Conservation (phyloP, 2,113 vertebrate genomes). For the Thunnus thynnus region DNA sequence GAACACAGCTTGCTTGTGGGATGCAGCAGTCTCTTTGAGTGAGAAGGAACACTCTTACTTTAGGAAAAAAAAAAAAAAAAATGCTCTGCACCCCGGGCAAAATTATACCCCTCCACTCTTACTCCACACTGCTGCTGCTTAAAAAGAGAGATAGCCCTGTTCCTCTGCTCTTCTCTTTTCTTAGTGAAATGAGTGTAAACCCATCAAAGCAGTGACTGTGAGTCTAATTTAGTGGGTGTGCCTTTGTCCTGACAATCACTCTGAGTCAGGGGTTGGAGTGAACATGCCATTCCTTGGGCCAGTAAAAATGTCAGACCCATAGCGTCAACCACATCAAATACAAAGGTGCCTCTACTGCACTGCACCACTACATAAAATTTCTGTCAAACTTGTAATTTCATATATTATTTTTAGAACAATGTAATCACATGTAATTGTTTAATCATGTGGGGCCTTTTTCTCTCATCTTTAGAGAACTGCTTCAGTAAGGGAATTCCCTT, state of each 20-base stretch:
- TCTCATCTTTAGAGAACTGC: neutral
- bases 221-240: neutral
- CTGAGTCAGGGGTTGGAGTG: neutral
- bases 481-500: neutral
- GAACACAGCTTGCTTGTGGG: conserved; percentile 36
- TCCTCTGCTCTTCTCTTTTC: neutral
- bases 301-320: neutral
- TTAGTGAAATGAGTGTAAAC: conserved; percentile 3
- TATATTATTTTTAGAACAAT: neutral
- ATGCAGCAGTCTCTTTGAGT: conserved; percentile 10
- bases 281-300: too few species aligned
- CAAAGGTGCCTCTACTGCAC: too few species aligned
- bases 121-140: neutral
- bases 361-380: neutral
- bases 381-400: neutral
- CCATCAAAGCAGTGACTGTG: too few species aligned
- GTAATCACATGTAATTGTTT: neutral
- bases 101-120: neutral
- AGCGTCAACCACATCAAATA: neutral
- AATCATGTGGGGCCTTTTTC: neutral
- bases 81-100: neutral
- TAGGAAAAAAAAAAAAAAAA: conserved; percentile 3
- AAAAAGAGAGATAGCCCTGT: neutral
- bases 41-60: conserved; percentile 4
- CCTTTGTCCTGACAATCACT: neutral